These are phyloP conservation scores for Aphrocallistes beatrix DNA, from an alignment of 37 sponge, comb jelly and placozoan genomes.

Conservation along the genomic window DNA sequence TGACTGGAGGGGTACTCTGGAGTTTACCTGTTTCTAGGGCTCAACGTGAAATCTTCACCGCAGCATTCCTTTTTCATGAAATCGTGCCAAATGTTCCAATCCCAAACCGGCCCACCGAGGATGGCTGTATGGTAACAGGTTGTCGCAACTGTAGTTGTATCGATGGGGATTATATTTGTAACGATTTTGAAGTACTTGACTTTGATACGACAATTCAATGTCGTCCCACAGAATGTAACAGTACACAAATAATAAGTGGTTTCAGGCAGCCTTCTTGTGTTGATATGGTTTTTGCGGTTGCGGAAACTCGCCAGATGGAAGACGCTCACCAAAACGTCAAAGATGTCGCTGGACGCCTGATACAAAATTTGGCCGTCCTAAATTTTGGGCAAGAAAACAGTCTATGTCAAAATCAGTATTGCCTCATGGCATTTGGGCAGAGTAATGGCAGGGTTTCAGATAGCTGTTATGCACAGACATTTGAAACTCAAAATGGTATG, in stretches of 20 bases:
- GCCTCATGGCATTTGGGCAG: conserved; percentile 12
- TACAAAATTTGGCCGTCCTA: background rate
- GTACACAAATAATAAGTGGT: background rate
- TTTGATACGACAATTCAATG: background rate
- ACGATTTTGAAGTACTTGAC: background rate
- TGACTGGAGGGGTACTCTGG: background rate
- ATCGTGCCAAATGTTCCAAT: background rate
- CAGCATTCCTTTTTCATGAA: background rate
- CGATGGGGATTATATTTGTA: background rate
- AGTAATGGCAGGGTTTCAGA: background rate
- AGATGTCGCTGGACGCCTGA: background rate
- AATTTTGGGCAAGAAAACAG: conserved; percentile 14
- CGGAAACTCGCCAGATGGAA: background rate
- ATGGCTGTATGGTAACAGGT: background rate
- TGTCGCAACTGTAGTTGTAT: background rate
- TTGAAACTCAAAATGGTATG: background rate
- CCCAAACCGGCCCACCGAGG: background rate
- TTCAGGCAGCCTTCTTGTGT: conserved; percentile 1
- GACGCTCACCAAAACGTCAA: background rate
- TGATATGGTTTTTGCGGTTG: background rate
- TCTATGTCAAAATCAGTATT: background rate
- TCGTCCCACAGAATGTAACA: background rate
- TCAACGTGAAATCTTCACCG: background rate
- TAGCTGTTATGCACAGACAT: background rate
- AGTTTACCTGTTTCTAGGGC: background rate